A percentile compares a stretch with the other conserved stretches of the same genome.
Conservation (phyloP, 2,888 invertebrate genomes). For the Microctonus aethiopoides region DNA sequence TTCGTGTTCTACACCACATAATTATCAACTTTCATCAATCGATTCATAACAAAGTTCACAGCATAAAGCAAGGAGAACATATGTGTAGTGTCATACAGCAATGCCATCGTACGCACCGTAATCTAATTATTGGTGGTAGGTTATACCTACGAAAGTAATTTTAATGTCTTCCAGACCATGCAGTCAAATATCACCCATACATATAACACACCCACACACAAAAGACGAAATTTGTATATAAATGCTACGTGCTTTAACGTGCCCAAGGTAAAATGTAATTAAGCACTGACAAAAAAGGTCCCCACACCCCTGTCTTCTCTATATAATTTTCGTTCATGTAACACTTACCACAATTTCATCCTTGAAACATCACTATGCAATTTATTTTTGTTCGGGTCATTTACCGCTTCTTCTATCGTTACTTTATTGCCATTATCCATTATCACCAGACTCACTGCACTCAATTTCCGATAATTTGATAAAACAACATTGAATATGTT, state of each 20-base stretch:
- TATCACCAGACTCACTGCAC: not conserved
- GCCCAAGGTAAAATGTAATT: conserved; percentile 44
- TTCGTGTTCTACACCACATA: not conserved
- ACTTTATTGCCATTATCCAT: not conserved
- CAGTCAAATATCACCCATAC: not conserved
- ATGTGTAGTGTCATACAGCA: conserved; percentile 3
- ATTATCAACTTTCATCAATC: too few species aligned
- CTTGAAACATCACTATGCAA: conserved; percentile 25
- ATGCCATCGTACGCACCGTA: conserved; percentile 13
- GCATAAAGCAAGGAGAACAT: not conserved
- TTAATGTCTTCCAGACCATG: conserved; percentile 35
- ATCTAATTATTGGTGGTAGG: conserved; percentile 37
- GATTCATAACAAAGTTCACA: conserved; percentile 33
- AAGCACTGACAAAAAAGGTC: conserved; percentile 34
- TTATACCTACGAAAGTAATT: conserved; percentile 37
- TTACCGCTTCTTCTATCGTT: not conserved
- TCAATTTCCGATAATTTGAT: not conserved
- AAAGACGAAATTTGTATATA: not conserved
- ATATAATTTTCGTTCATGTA: not conserved
- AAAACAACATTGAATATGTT: not conserved
- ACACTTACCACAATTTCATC: conserved; percentile 50
- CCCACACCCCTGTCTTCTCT: too few species aligned
- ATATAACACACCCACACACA: not conserved
- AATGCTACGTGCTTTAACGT: not conserved
- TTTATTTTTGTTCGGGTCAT: conserved; percentile 3